A percentile compares a stretch with the other conserved stretches of the same genome.
Conservation (phyloP, 2,888 invertebrate species). For the Lypha dubia region DNA sequence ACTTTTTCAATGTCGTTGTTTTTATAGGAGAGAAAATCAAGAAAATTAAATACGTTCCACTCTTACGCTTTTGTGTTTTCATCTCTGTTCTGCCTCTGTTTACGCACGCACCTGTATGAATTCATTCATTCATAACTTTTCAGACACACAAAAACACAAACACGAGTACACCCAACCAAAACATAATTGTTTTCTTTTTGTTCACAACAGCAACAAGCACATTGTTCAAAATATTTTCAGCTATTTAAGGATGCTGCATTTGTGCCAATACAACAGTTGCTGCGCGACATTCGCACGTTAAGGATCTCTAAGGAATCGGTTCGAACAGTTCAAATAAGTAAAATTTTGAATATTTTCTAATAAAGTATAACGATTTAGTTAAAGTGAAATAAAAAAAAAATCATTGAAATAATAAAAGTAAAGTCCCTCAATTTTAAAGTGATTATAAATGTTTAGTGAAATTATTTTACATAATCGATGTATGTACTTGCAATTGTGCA, state of each 20-base stretch:
- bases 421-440: background rate
- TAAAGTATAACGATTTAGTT: constrained; percentile 28
- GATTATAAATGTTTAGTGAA: background rate
- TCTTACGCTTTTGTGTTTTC: background rate
- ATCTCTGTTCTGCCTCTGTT: constrained; percentile 62
- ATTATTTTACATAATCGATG: too few species aligned
- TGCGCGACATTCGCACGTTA: constrained; percentile 80
- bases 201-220: constrained; percentile 48
- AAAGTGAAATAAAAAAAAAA: constrained; percentile 69
- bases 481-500: too few species aligned
- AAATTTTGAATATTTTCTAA: constrained; percentile 18
- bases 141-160: background rate
- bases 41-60: constrained; percentile 43
- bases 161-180: background rate
- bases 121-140: constrained; percentile 61
- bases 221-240: constrained; percentile 57
- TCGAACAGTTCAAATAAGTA: constrained; percentile 16
- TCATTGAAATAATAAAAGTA: background rate
- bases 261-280: constrained; percentile 79
- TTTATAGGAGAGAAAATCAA: background rate
- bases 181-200: constrained; percentile 39
- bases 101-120: constrained; percentile 74
- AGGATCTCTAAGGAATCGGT: constrained; percentile 66
- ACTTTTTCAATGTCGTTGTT: background rate
- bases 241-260: constrained; percentile 82